Conservation (phyloP, 2,888 invertebrate genomes). For the Platypus cylindrus region DNA sequence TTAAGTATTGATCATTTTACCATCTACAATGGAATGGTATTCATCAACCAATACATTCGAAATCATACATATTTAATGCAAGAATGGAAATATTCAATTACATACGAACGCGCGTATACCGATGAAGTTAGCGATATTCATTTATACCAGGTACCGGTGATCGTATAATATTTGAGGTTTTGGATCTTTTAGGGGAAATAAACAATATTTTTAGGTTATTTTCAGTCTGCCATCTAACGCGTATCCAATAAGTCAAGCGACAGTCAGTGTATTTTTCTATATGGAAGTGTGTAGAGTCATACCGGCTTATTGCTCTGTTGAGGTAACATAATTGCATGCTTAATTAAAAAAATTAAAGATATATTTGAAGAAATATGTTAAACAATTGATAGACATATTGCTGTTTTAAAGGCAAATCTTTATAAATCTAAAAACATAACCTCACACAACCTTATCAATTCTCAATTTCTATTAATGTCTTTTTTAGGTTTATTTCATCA, state of each 20-base stretch:
- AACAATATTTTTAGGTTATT: too few relatives aligned
- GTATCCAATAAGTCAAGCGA: slow-evolving; percentile 36
- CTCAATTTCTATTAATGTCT: neutral
- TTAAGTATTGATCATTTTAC: too few relatives aligned
- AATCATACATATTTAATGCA: too few relatives aligned
- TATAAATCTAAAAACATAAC: neutral
- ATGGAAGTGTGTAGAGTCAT: slow-evolving; percentile 28
- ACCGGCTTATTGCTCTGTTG: slow-evolving; percentile 22
- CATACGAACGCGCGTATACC: too few relatives aligned
- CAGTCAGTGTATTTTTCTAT: slow-evolving; percentile 33
- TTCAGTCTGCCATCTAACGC: neutral
- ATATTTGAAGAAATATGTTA: neutral
- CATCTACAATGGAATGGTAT: too few relatives aligned
- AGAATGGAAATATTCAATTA: too few relatives aligned
- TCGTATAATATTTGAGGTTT: too few relatives aligned
- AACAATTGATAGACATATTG: neutral
- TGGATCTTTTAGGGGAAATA: too few relatives aligned
- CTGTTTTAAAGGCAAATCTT: neutral
- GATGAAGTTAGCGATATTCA: too few relatives aligned
- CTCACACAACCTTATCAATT: too few relatives aligned
- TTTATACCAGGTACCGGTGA: too few relatives aligned
- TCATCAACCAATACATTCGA: too few relatives aligned
- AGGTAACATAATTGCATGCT: slow-evolving; percentile 13
- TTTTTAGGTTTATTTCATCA: slow-evolving; percentile 5
- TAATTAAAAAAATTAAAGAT: slow-evolving; percentile 1